Evolutionary conservation across 2,113 vertebrate species (phyloP).

Genomic region (Nipponia nippon): DNA sequence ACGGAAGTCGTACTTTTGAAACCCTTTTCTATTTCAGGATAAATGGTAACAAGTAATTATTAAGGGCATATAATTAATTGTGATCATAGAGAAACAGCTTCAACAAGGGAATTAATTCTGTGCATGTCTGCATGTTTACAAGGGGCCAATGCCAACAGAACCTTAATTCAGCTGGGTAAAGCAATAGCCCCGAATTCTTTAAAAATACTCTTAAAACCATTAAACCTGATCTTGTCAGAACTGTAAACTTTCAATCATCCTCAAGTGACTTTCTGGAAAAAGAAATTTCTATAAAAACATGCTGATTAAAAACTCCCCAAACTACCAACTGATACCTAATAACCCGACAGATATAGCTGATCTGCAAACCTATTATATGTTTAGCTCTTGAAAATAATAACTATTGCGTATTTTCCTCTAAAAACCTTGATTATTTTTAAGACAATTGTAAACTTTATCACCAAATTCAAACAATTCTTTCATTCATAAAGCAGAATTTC

Average conservation of each 20-base stretch:
- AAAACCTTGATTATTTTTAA: background rate
- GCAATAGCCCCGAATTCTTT: background rate
- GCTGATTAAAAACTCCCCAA: rapidly evolving
- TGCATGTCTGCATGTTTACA: background rate
- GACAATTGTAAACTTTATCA: background rate
- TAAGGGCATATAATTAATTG: background rate
- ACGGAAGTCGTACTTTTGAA: background rate
- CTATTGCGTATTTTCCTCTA: background rate
- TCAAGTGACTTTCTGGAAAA: background rate
- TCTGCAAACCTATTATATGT: background rate
- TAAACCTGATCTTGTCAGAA: background rate
- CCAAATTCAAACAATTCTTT: background rate
- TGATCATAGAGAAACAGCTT: background rate
- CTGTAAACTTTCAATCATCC: background rate
- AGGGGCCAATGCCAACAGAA: rapidly evolving
- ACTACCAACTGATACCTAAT: background rate
- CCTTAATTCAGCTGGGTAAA: background rate
- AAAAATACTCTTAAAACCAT: background rate
- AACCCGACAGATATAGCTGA: background rate
- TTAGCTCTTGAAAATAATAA: background rate
- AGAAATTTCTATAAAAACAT: background rate
- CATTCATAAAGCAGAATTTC: background rate
- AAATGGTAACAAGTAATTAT: background rate
- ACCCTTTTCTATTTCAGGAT: background rate
- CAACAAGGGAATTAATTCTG: background rate